Percentiles rank a stretch among this genome's conserved stretches.
Conservation (phyloP, 2,888 invertebrate genomes). For the Leptopterna dolabrata region DNA sequence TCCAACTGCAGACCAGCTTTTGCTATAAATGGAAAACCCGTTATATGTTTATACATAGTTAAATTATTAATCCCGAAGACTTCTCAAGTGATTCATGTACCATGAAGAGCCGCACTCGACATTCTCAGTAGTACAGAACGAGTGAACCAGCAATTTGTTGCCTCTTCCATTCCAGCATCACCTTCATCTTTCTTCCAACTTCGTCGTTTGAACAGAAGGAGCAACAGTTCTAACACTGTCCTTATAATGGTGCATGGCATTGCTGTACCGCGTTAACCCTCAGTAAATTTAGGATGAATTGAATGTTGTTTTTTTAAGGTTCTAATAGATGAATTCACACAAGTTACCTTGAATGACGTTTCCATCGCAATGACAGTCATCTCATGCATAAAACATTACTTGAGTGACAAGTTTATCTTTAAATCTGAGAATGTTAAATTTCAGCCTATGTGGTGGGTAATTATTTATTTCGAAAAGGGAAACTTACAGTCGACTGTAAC, state of each 20-base stretch:
- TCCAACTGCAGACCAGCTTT: constrained; percentile 87
- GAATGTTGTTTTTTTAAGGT: neutral
- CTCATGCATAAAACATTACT: too few relatives aligned
- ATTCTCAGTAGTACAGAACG: neutral
- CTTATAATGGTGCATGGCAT: neutral
- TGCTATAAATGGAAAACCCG: constrained; percentile 70
- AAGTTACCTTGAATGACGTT: neutral
- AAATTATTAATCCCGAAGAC: too few relatives aligned
- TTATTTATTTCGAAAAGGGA: neutral
- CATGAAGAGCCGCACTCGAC: neutral
- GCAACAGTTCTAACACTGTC: neutral
- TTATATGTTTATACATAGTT: neutral
- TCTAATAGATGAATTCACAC: neutral
- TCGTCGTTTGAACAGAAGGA: neutral
- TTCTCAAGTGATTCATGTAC: neutral
- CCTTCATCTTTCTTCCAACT: neutral
- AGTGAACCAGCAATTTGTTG: neutral
- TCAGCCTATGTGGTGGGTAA: too few relatives aligned
- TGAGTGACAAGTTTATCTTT: too few relatives aligned
- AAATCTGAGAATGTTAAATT: too few relatives aligned
- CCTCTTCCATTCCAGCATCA: neutral
- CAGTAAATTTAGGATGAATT: neutral
- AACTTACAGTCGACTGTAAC: constrained; percentile 85
- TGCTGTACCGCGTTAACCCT: neutral
- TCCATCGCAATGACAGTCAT: neutral